These are phyloP conservation scores for Hemicrepidius hirtus DNA, from an alignment of 2,888 invertebrate species.

Conservation along the genomic window DNA sequence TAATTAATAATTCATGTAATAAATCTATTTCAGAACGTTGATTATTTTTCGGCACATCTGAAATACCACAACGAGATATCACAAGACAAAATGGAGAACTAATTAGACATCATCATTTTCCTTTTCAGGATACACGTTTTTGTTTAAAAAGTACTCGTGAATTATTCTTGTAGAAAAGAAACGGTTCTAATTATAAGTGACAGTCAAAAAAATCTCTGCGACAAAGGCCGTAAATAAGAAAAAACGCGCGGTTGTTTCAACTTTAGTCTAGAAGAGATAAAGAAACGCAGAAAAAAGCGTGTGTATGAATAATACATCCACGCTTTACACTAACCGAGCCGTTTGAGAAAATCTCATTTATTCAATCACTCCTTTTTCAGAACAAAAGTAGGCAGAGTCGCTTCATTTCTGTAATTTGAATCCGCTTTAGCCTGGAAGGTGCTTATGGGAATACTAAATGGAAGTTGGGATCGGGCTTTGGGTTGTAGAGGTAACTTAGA, in stretches of 20 bases:
- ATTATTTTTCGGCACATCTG: too few species aligned
- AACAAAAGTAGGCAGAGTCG: constrained; percentile 56
- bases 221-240: constrained; percentile 31
- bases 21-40: too few species aligned
- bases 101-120: too few species aligned
- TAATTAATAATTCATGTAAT: too few species aligned
- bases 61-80: too few species aligned
- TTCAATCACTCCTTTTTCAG: constrained; percentile 65
- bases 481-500: constrained; percentile 39
- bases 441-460: constrained; percentile 52
- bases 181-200: constrained; percentile 21
- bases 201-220: constrained; percentile 26
- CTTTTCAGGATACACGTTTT: too few species aligned
- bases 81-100: too few species aligned
- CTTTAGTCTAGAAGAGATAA: constrained; percentile 35
- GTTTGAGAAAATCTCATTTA: constrained; percentile 66
- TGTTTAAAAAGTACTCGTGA: background rate
- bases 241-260: constrained; percentile 37
- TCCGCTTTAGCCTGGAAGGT: constrained; percentile 50
- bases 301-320: constrained; percentile 51
- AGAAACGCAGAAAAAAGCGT: constrained; percentile 40
- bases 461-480: constrained; percentile 42
- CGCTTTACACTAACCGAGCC: constrained; percentile 46
- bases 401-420: constrained; percentile 55
- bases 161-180: background rate